A percentile compares a stretch with the other conserved stretches of the same genome.
Evolutionary conservation across 2,797 vertebrate species (phyloP).

Genomic region (Lates japonicus): DNA sequence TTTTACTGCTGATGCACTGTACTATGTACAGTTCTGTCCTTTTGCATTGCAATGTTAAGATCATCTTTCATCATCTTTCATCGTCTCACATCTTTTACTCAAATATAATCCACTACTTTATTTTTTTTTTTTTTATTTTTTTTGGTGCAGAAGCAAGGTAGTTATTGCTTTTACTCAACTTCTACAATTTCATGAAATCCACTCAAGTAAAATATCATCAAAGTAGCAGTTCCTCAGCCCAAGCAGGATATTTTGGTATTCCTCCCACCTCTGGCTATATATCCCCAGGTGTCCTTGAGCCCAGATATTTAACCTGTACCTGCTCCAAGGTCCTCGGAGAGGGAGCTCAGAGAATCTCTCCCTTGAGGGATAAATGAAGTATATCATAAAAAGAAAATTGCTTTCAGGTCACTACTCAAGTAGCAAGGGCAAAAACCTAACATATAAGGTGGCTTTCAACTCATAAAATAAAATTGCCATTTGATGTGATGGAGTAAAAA

Average conservation of each 20-base stretch:
- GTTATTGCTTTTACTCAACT: not conserved
- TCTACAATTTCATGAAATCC: not conserved
- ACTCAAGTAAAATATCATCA: not conserved
- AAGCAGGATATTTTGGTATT: constrained; percentile 8
- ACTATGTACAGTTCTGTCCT: not conserved
- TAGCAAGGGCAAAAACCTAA: constrained; percentile 32
- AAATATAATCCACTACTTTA: not conserved
- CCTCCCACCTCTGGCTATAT: not conserved
- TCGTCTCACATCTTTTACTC: too few relatives aligned
- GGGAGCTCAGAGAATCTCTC: constrained; percentile 29
- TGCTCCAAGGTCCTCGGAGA: constrained; percentile 24
- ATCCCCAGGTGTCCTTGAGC: constrained; percentile 33
- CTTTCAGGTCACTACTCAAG: constrained; percentile 59
- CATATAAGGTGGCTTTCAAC: constrained; percentile 20
- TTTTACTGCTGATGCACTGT: not conserved
- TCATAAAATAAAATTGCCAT: constrained; percentile 22
- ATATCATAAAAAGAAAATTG: constrained; percentile 56
- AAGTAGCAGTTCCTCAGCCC: not conserved
- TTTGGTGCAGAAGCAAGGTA: not conserved
- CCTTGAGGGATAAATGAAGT: constrained; percentile 53
- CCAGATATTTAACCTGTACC: constrained; percentile 42
- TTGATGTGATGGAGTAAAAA: constrained; percentile 35
- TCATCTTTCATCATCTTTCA: not conserved
- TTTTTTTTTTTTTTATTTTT: not conserved
- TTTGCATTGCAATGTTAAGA: not conserved